Conservation (phyloP, 2,113 vertebrate genomes). For the Dermatemys mawii region DNA sequence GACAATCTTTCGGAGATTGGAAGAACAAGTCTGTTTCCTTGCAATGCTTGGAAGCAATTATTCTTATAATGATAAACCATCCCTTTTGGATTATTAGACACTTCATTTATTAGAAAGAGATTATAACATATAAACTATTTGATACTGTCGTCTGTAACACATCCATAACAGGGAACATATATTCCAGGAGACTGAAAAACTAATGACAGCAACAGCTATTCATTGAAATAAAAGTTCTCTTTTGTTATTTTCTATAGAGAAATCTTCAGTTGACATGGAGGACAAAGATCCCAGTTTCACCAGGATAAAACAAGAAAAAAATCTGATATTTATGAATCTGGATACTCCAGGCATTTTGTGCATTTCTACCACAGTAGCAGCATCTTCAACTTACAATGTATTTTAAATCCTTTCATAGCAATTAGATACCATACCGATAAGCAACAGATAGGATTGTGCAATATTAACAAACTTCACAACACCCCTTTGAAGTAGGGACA, state of each 20-base stretch:
- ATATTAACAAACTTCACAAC: constrained; percentile 25
- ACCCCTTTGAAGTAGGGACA: not conserved
- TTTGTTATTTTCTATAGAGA: not conserved
- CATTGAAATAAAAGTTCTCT: not conserved
- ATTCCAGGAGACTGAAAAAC: not conserved
- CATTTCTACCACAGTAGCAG: not conserved
- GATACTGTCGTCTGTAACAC: not conserved
- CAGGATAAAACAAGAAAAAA: not conserved
- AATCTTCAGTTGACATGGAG: not conserved
- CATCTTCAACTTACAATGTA: not conserved
- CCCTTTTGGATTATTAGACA: not conserved
- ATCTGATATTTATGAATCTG: not conserved
- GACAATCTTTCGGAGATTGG: not conserved
- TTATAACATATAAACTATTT: not conserved
- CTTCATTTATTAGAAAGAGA: constrained; percentile 4
- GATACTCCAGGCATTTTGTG: not conserved
- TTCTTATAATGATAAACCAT: not conserved
- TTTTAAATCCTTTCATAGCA: not conserved
- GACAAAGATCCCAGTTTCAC: not conserved
- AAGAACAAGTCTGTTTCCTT: not conserved
- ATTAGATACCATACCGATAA: not conserved
- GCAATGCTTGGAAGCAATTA: not conserved
- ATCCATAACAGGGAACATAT: not conserved
- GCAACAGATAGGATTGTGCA: not conserved
- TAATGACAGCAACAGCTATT: not conserved